A percentile compares a stretch with the other conserved stretches of the same genome.
These are phyloP conservation scores for Heterodera filipjevi DNA, from an alignment of 2,888 invertebrate genomes.

Conservation along the genomic window DNA sequence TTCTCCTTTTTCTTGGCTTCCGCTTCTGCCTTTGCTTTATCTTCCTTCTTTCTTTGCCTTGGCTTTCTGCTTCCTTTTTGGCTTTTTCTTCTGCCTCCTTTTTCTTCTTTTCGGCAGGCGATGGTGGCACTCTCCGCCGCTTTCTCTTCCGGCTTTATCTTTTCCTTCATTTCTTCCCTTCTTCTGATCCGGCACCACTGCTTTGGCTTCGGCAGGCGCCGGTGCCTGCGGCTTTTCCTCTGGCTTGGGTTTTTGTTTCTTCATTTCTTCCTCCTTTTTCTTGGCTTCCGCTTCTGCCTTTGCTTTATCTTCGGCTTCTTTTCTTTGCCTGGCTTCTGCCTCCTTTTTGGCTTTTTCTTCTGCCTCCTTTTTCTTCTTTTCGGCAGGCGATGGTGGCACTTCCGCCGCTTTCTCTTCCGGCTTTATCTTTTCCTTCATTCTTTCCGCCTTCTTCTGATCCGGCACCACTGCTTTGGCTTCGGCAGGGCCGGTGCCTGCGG, in stretches of 20 bases:
- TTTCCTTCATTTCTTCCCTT: neutral
- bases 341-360: neutral
- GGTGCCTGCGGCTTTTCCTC: neutral
- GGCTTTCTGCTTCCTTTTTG: neutral
- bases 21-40: neutral
- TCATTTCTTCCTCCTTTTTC: neutral
- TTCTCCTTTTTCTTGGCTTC: constrained; percentile 2
- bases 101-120: neutral
- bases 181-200: neutral
- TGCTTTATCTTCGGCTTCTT: neutral
- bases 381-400: no score
- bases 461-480: no score
- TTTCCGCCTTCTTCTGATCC: no score
- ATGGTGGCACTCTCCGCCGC: neutral
- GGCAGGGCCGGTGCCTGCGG: no score
- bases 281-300: neutral
- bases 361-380: neutral
- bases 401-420: no score
- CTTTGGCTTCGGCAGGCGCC: neutral
- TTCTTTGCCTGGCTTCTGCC: neutral
- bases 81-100: neutral
- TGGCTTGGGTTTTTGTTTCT: neutral
- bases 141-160: neutral
- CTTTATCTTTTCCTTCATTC: no score
- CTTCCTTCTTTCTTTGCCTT: neutral